Percentiles rank a stretch among this genome's conserved stretches.
Conservation (phyloP, 2,888 invertebrate genomes). For the Blastobasis lacticolella region DNA sequence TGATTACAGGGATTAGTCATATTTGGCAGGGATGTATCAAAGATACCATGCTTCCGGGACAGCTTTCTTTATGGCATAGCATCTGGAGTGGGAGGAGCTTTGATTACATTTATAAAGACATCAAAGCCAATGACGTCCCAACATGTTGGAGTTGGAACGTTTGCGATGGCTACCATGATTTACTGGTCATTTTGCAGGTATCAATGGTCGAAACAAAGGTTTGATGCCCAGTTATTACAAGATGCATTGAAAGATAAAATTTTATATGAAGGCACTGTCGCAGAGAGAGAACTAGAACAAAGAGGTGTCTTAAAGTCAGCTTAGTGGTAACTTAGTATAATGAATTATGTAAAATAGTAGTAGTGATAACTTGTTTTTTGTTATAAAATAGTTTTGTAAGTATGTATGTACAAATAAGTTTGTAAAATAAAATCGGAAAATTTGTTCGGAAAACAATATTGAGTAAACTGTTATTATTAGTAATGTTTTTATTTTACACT, state of each 20-base stretch:
- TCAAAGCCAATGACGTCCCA: constrained; percentile 78
- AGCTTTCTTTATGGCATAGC: constrained; percentile 84
- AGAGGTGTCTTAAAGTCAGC: constrained; percentile 56
- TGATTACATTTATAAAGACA: constrained; percentile 82
- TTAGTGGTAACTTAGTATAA: constrained; percentile 14
- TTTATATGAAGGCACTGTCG: constrained; percentile 76
- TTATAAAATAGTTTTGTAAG: background rate
- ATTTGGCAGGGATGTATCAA: constrained; percentile 81
- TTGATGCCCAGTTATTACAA: constrained; percentile 77
- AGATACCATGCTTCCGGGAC: constrained; percentile 87
- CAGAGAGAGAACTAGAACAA: constrained; percentile 62
- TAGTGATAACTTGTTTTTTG: background rate
- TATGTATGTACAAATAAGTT: no score
- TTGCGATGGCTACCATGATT: constrained; percentile 75
- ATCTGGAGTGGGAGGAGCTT: constrained; percentile 79
- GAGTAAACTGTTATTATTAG: no score
- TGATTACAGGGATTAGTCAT: constrained; percentile 70
- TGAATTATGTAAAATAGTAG: no score
- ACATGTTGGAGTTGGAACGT: constrained; percentile 79
- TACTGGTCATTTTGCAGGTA: constrained; percentile 84
- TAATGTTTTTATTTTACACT: no score
- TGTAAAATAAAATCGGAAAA: no score
- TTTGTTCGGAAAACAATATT: no score
- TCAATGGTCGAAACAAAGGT: constrained; percentile 78
- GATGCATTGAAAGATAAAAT: constrained; percentile 76